Base-by-base conservation (phyloP, 2,888 invertebrate genomes). In the Drosophila villosipedis region DNA sequence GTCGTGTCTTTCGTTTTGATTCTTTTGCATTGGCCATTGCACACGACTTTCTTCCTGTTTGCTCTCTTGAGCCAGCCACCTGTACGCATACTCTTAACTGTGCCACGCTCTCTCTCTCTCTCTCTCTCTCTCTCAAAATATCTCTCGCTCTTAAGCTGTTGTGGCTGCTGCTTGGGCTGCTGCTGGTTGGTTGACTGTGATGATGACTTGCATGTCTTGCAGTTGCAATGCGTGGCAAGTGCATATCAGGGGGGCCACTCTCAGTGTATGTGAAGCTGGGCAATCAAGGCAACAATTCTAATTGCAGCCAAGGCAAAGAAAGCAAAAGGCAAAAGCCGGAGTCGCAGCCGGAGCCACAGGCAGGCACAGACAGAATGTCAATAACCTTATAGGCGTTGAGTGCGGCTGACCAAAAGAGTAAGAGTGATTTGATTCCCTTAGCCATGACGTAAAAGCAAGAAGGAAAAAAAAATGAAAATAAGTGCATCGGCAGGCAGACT, bases 401-500 rank as follows among this genome's bases (percentile, higher is more conserved):
- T 60, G 70, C 63, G 57, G 60, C 69, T 74, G 76, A 74, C 82
- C 58, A 58, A 88, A 90, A 89, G 88, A 89, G 88, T 89, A 89
- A 89, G 88, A 89, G 88, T 89, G 88, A 91, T 91, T 90, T 88
- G 90, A 88, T 91, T 91, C 87, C 90, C 90, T 90, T 87, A 87
- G 57, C 57, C 91, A 91, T 91, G 82, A 82, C 82, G 76, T 87
- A 84, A 77, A 73, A 68, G 52, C 73, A 74, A 83, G 72, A 73
- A 76, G 80, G 76, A 73, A 68, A 64, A 53, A 39, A 43, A 65
- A 69, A 35, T n/a, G n/a, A 58, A 58, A 58, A 58, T 58, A 65
- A 66, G 71, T 75, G 78, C 68, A 70, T 68, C 59, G 39, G 50
- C 50, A 53, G 73, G 33, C 58, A 37, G 14, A 67, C 53, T 41